phyloP scores from a whole-genome alignment of 1,140 invertebrate genomes.

The Copidosoma floridanum region DNA sequence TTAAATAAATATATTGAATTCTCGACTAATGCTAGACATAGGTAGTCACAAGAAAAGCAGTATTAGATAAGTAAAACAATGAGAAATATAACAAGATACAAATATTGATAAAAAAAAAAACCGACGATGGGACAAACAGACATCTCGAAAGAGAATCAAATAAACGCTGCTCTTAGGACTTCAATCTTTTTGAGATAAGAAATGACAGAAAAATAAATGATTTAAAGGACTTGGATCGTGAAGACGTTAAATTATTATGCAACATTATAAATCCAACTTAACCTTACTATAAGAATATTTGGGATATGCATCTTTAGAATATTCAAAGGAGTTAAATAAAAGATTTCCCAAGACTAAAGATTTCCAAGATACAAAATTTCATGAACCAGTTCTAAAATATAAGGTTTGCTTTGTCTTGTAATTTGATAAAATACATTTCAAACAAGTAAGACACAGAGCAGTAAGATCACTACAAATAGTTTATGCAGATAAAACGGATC shows the following conservation, averaged over 20 bases:
- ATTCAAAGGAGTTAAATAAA: constrained; percentile 28
- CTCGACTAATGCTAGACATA: too few relatives aligned
- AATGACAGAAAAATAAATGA: too few relatives aligned
- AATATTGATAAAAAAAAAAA: constrained; percentile 15
- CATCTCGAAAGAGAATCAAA: too few relatives aligned
- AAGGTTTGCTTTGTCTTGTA: constrained; percentile 29
- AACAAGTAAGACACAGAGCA: constrained; percentile 12
- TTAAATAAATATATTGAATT: too few relatives aligned
- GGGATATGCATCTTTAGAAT: constrained; percentile 25
- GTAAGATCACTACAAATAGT: too few relatives aligned
- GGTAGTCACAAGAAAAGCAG: too few relatives aligned
- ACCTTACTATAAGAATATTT: constrained; percentile 15
- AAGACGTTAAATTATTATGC: too few relatives aligned
- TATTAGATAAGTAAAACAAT: not conserved
- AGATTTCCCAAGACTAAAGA: constrained; percentile 21
- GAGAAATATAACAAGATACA: not conserved
- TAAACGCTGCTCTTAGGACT: too few relatives aligned
- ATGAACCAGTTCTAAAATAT: constrained; percentile 26
- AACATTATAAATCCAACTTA: constrained; percentile 8
- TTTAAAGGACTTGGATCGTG: too few relatives aligned
- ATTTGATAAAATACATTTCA: constrained; percentile 29
- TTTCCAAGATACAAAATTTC: constrained; percentile 14
- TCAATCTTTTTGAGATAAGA: too few relatives aligned
- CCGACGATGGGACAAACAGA: too few relatives aligned
- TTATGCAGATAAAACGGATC: constrained; percentile 19